These are phyloP conservation scores for Tychaedon coryphoeus DNA, from an alignment of 2,113 vertebrate genomes.

Conservation along the genomic window DNA sequence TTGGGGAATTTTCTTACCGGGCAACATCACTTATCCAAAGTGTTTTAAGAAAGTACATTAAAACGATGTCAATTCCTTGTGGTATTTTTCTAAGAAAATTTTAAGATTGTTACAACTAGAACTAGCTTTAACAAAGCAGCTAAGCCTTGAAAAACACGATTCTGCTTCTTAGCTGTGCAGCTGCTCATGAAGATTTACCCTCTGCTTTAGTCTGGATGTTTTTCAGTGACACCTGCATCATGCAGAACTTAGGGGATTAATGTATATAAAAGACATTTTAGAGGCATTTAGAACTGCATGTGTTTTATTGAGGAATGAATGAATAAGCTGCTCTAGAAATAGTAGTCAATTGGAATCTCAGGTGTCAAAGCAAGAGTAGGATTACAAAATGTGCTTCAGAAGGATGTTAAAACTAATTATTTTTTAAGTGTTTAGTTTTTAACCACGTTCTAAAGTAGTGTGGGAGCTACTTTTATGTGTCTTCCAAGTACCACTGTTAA, in stretches of 20 bases:
- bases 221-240: background rate
- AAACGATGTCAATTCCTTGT: background rate
- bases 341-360: background rate
- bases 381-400: background rate
- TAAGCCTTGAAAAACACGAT: background rate
- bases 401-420: background rate
- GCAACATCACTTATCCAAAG: background rate
- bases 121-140: background rate
- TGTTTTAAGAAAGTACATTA: background rate
- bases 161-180: background rate
- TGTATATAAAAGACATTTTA: conserved; percentile 1
- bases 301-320: conserved; percentile 29
- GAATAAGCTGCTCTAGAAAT: conserved; percentile 9
- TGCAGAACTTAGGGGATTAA: background rate
- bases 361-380: background rate
- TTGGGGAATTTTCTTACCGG: background rate
- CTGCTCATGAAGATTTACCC: background rate
- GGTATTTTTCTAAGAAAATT: background rate
- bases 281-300: background rate
- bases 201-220: background rate
- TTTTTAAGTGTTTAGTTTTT: background rate
- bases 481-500: background rate
- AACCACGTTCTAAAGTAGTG: background rate
- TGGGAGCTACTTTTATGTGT: background rate
- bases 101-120: background rate